Conservation (phyloP, 2,888 invertebrate genomes). For the Diogma glabrata region DNA sequence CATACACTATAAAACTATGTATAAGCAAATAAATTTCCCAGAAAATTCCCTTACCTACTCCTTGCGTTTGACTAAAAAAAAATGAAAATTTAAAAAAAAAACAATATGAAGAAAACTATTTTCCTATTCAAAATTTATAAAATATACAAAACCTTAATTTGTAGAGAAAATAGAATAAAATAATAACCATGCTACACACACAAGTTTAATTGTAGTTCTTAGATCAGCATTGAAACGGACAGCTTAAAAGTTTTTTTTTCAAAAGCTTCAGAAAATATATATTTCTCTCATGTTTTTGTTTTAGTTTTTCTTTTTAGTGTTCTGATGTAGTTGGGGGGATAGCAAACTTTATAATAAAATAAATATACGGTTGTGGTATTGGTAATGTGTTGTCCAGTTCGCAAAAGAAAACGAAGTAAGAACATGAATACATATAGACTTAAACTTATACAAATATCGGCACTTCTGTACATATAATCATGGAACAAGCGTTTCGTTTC, state of each 20-base stretch:
- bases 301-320: constrained; percentile 1
- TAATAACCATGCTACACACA: constrained; percentile 5
- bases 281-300: too few relatives aligned
- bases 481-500: not conserved
- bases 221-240: constrained; percentile 10
- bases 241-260: constrained; percentile 3
- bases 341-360: constrained; percentile 7
- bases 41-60: too few relatives aligned
- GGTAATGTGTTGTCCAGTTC: constrained; percentile 7
- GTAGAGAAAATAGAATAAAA: constrained; percentile 8
- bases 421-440: not conserved
- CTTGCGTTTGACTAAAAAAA: too few relatives aligned
- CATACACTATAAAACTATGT: too few relatives aligned
- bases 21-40: too few relatives aligned
- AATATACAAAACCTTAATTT: constrained; percentile 6
- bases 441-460: not conserved
- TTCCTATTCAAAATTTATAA: too few relatives aligned
- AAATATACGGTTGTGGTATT: constrained; percentile 9
- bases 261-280: constrained; percentile 4
- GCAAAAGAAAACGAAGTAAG: constrained; percentile 1
- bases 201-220: constrained; percentile 9
- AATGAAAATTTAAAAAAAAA: too few relatives aligned
- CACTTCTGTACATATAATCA: constrained; percentile 1
- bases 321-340: not conserved
- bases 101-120: too few relatives aligned